Evolutionary conservation across 2,797 vertebrate species (phyloP), one percentile per base, ranked within the genome.

Genomic region (Anabas testudineus): DNA sequence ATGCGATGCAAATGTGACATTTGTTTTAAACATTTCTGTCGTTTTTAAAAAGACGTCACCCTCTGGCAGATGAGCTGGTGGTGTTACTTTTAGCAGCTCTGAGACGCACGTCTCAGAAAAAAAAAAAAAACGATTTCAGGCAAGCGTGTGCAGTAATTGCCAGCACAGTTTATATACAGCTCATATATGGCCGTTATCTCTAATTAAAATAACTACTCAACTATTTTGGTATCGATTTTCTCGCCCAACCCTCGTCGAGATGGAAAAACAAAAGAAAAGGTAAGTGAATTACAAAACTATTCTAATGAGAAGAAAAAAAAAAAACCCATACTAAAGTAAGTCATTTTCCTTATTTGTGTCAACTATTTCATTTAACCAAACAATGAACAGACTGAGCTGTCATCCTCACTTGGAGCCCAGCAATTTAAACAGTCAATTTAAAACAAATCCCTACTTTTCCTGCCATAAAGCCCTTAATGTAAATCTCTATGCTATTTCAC

Each of bases 11-110:
- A 51, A 64, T 53, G 15, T 77, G 67, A 77, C 68, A 42, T 54
- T 66, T 53, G 43, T 48, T 41, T 67, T 45, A 21, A 71, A 69
- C 7, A 18, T 34, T 68, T 70, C 48, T 81, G 64, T 72, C 51
- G 43, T 76, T 79, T 51, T 24, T n/a, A n/a, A 67, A 69, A 74
- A 72, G 39, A 71, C 60, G 57, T 53, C 59, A 46, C 13, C 69
- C 70, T 42, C 37, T 42, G 60, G 67, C 63, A 59, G 59, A 53
- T 13, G 36, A 73, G 53, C 41, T 22, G 10, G 49, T 57, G 53
- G 52, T 66, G 76, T 42, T 37, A 60, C 61, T 67, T 74, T 66
- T 60, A 71, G 71, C 67, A 51, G 2, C 55, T 51, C 47, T 7
- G 43, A 15, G 62, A 55, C 19, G 9, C 10, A 15, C 26, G 14